Evolutionary conservation across 2,113 vertebrate genomes (phyloP), one percentile per base, ranked within the genome.

Genomic region (Casuarius casuarius): DNA sequence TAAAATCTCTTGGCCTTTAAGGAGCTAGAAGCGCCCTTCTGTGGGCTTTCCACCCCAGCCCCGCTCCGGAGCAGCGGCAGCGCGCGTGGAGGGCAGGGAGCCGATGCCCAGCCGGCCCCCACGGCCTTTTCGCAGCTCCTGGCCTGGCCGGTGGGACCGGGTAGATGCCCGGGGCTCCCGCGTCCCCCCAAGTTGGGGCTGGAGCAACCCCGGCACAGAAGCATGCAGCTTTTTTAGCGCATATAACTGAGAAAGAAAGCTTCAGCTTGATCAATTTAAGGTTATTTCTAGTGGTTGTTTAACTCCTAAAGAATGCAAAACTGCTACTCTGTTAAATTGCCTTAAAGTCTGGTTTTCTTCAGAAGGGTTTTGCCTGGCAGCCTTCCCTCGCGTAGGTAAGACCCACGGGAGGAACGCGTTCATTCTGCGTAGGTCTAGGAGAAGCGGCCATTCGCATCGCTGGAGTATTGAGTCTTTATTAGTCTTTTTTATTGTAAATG

Each of bases 221-320:
- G 38, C n/a, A 28, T 22, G 22, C 67, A 48, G 46, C 20, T 70
- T n/a, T 78, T 4, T 17, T 59, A 59, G 33, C 9, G 17, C 56
- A 33, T 33, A 4, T 59, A 33, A 20, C 56, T 59, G 19, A 44
- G 59, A 58, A 76, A 62, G 38, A 88, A 75, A 81, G 15, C 82
- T 52, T 44, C 84, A 85, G 76, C 66, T 80, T 21, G 0, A 93
- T 94, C 97, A 80, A 87, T 97, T 96, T 79, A 90, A 92, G 73
- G 51, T 90, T 63, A 83, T 95, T 97, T 95, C 97, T 93, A 44
- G 81, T 81, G 93, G 63, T 97, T 97, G 95, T 97, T 98, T 96
- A 97, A 97, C 81, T 95, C 95, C 56, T 87, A 54, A 97, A 89
- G 97, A 97, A 98, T 96, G 95, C 87, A 93, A 67, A 68, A 28